phyloP scores from a whole-genome alignment of 2,888 invertebrate genomes.

The Nycteola revayana region DNA sequence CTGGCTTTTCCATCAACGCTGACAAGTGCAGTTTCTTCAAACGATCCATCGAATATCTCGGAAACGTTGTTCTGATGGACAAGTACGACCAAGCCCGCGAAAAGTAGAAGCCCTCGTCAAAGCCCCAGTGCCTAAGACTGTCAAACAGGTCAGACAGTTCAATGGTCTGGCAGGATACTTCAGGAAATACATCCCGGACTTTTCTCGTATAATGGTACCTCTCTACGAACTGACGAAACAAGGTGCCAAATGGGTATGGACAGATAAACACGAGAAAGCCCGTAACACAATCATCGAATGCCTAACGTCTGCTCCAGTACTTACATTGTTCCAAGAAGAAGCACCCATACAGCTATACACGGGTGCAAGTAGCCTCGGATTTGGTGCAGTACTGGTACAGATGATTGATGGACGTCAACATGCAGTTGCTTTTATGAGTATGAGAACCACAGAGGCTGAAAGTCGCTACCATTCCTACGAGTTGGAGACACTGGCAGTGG shows the following conservation, averaged over 20 bases:
- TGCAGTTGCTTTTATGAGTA: constrained; percentile 12
- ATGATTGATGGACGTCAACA: constrained; percentile 5
- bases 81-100: constrained; percentile 31
- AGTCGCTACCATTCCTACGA: constrained; percentile 18
- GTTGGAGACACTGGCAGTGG: constrained; percentile 19
- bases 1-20: constrained; percentile 36
- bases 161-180: constrained; percentile 23
- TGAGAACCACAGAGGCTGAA: constrained; percentile 14
- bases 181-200: constrained; percentile 22
- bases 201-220: constrained; percentile 21
- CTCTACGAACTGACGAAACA: constrained; percentile 26
- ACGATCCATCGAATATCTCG: constrained; percentile 30
- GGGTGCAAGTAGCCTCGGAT: constrained; percentile 7
- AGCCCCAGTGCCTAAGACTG: constrained; percentile 28
- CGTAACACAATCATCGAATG: constrained; percentile 10
- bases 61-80: constrained; percentile 28
- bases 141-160: constrained; percentile 25
- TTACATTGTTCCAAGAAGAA: constrained; percentile 7
- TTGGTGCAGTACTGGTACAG: constrained; percentile 5
- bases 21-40: constrained; percentile 32
- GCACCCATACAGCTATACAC: constrained; percentile 9
- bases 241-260: constrained; percentile 22
- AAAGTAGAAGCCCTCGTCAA: constrained; percentile 34
- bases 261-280: constrained; percentile 20
- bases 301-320: constrained; percentile 2